Conservation (phyloP, 2,797 vertebrate genomes). For the Tiaroga cobitis region DNA sequence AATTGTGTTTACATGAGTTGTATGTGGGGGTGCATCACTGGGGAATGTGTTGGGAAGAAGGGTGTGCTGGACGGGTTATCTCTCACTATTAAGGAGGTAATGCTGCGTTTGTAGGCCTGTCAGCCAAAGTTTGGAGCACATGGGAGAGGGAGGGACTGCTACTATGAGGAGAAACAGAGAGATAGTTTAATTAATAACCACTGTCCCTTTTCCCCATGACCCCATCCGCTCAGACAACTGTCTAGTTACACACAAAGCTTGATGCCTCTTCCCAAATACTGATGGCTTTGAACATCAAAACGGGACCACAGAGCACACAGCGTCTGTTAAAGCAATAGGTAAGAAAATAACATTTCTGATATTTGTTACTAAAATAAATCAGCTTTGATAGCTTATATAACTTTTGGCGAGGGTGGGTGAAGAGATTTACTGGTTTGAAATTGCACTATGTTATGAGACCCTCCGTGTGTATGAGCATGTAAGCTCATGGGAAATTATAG, state of each 20-base stretch:
- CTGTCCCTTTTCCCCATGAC: slow-evolving; percentile 76
- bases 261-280: slow-evolving; percentile 63
- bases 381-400: background rate
- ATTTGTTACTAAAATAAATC: slow-evolving; percentile 41
- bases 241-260: slow-evolving; percentile 63
- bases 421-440: slow-evolving; percentile 24
- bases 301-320: background rate
- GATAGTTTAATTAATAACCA: slow-evolving; percentile 87
- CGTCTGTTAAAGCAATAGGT: slow-evolving; percentile 63
- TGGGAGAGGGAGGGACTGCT: slow-evolving; percentile 56
- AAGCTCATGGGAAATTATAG: slow-evolving; percentile 36
- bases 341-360: slow-evolving; percentile 20
- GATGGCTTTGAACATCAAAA: slow-evolving; percentile 58
- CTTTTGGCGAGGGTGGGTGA: background rate
- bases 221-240: slow-evolving; percentile 69
- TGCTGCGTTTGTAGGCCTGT: slow-evolving; percentile 64
- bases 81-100: slow-evolving; percentile 59
- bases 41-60: slow-evolving; percentile 17
- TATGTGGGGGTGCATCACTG: slow-evolving; percentile 49
- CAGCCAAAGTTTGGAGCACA: slow-evolving; percentile 66
- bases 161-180: slow-evolving; percentile 65
- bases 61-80: slow-evolving; percentile 38
- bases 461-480: background rate
- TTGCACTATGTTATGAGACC: background rate
- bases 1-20: slow-evolving; percentile 35